Percentiles rank a stretch among this genome's conserved stretches.
phyloP scores from a whole-genome alignment of 2,888 invertebrate genomes.

The Drosophila setosimentum region DNA sequence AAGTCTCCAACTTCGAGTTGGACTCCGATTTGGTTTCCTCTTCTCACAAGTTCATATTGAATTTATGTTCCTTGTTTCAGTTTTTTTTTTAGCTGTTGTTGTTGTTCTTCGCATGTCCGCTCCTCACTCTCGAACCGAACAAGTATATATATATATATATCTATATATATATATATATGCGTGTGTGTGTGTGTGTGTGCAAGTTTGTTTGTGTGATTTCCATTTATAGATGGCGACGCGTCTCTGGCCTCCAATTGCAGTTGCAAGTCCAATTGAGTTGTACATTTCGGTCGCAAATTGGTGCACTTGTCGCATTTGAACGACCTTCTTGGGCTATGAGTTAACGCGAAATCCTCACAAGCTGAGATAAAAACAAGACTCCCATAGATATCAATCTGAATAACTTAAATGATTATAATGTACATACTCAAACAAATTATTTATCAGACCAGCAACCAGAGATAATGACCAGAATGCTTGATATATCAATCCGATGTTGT shows the following conservation, averaged over 20 bases:
- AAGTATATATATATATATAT: slow-evolving; percentile 17
- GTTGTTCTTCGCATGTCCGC: slow-evolving; percentile 37
- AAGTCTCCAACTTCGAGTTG: slow-evolving; percentile 11
- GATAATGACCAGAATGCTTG: neutral
- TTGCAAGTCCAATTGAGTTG: slow-evolving; percentile 57
- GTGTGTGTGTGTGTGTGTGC: slow-evolving; percentile 11
- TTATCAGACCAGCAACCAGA: neutral
- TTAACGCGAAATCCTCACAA: neutral
- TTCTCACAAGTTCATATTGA: slow-evolving; percentile 68
- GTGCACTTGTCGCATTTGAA: slow-evolving; percentile 24
- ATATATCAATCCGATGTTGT: neutral
- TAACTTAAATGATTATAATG: neutral
- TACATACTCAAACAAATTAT: neutral
- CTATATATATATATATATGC: neutral
- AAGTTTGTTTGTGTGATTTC: slow-evolving; percentile 22
- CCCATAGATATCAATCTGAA: neutral
- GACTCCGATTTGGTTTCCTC: slow-evolving; percentile 55
- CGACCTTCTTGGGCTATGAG: slow-evolving; percentile 7
- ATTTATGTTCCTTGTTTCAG: slow-evolving; percentile 72
- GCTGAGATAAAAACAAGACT: neutral
- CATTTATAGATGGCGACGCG: slow-evolving; percentile 60
- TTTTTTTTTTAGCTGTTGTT: slow-evolving; percentile 41
- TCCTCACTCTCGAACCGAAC: slow-evolving; percentile 30
- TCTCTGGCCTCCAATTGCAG: slow-evolving; percentile 32
- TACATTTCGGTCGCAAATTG: slow-evolving; percentile 43